Percentiles rank a stretch among this genome's conserved stretches.
These are phyloP conservation scores for Saturnia japonica DNA, from an alignment of 2,888 invertebrate genomes.

Conservation along the genomic window DNA sequence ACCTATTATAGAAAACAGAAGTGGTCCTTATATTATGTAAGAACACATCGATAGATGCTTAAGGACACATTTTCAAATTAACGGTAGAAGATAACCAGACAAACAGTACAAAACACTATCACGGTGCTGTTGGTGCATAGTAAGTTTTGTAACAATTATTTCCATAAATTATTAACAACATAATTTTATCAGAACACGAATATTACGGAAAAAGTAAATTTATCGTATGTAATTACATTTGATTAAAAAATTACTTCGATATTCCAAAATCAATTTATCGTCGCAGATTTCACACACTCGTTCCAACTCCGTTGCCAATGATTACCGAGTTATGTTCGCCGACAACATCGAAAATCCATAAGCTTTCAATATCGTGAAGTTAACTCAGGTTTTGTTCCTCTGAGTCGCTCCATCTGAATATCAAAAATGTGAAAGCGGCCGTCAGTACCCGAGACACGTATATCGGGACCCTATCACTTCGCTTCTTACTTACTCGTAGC, in stretches of 20 bases:
- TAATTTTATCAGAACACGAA: not conserved
- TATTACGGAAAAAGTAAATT: not conserved
- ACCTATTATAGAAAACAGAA: too few species aligned
- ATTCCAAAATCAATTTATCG: not conserved
- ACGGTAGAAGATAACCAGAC: too few species aligned
- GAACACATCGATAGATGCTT: not conserved
- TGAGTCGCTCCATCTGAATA: conserved; percentile 78
- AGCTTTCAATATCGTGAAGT: conserved; percentile 79
- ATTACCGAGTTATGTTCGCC: conserved; percentile 63
- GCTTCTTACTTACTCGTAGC: conserved; percentile 78
- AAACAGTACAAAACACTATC: too few species aligned
- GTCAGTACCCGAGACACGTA: conserved; percentile 79
- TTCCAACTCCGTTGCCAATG: conserved; percentile 46
- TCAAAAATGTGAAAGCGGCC: conserved; percentile 79
- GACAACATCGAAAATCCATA: conserved; percentile 78
- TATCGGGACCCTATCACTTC: conserved; percentile 80
- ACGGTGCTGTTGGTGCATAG: too few species aligned
- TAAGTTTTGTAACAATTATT: too few species aligned
- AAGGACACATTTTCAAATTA: not conserved
- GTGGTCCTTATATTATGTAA: too few species aligned
- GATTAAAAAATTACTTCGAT: not conserved
- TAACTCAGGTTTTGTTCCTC: conserved; percentile 80
- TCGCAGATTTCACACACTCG: conserved; percentile 8
- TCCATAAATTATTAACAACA: not conserved
- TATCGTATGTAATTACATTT: not conserved